Percentiles rank a stretch among this genome's conserved stretches.
Conservation (phyloP, 1,140 invertebrate species). For the Drosophila rufa region DNA sequence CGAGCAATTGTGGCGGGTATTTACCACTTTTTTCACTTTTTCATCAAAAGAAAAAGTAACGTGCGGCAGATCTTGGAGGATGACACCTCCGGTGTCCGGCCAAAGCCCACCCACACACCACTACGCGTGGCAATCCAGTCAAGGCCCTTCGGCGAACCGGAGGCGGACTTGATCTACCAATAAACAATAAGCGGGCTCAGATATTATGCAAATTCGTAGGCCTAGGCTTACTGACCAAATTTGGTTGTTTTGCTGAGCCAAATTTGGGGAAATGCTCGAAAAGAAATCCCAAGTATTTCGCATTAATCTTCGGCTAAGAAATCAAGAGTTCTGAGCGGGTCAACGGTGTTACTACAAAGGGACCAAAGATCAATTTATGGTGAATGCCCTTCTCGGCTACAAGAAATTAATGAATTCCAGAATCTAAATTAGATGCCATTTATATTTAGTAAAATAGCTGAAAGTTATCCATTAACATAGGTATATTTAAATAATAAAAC, state of each 20-base stretch:
- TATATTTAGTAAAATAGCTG: not conserved
- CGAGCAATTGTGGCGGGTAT: constrained; percentile 37
- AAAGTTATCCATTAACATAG: not conserved
- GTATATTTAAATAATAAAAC: constrained; percentile 12
- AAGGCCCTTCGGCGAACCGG: constrained; percentile 27
- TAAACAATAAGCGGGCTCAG: constrained; percentile 15
- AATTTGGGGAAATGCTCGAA: constrained; percentile 22
- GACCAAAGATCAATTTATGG: not conserved
- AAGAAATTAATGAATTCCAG: constrained; percentile 1
- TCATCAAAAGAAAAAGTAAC: constrained; percentile 1
- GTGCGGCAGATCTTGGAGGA: constrained; percentile 3
- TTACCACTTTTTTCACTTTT: constrained; percentile 11
- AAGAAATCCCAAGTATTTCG: constrained; percentile 31
- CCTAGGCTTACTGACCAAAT: constrained; percentile 8
- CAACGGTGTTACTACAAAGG: not conserved
- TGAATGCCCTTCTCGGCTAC: not conserved
- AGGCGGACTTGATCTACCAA: constrained; percentile 33
- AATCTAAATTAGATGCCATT: constrained; percentile 1
- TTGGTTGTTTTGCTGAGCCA: constrained; percentile 11
- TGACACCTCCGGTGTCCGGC: not conserved
- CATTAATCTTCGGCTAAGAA: constrained; percentile 26
- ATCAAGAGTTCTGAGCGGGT: constrained; percentile 2
- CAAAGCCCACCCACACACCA: constrained; percentile 24
- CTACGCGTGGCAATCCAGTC: constrained; percentile 2
- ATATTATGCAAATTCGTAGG: constrained; percentile 43